These are phyloP conservation scores for Anas capensis DNA, from an alignment of 2,797 vertebrate species.

Conservation along the genomic window DNA sequence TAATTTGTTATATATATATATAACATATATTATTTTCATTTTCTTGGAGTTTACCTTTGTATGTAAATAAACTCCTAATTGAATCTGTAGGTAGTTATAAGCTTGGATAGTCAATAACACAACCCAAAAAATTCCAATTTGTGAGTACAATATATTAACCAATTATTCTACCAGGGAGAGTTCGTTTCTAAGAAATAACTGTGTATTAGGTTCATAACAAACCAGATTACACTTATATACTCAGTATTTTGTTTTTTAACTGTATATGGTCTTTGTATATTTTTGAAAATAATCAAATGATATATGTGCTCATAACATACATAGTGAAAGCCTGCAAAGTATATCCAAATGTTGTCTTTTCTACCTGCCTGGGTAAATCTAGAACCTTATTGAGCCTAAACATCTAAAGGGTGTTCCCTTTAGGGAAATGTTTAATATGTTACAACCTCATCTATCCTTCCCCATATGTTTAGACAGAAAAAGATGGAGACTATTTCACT, in stretches of 20 bases:
- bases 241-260: not conserved
- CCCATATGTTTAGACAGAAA: not conserved
- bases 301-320: not conserved
- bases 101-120: not conserved
- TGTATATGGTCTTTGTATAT: not conserved
- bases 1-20: not conserved
- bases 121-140: not conserved
- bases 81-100: not conserved
- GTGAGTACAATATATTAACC: not conserved
- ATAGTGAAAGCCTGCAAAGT: not conserved
- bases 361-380: not conserved
- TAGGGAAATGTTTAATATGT: not conserved
- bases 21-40: not conserved
- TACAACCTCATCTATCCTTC: not conserved
- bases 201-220: not conserved
- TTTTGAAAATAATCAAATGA: not conserved
- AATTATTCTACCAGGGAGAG: too few species aligned
- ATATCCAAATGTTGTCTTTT: not conserved
- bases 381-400: not conserved
- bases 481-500: not conserved
- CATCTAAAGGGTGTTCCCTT: not conserved
- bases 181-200: not conserved
- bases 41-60: not conserved
- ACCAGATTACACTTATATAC: not conserved
- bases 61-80: not conserved